Evolutionary conservation across 2,888 invertebrate species (phyloP), one percentile per base, ranked within the genome.

Genomic region (Pyrgus malvae): DNA sequence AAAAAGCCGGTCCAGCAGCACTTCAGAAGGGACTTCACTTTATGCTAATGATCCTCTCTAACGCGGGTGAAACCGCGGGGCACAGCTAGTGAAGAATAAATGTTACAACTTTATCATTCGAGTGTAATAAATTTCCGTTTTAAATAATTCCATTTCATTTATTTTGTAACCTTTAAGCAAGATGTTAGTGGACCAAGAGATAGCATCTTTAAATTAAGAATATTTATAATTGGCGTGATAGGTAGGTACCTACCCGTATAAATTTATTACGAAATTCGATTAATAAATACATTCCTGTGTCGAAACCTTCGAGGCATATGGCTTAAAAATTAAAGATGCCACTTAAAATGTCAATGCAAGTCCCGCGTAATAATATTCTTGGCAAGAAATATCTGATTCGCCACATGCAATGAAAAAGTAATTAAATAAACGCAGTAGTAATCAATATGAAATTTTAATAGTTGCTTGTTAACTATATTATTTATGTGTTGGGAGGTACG

Each of bases 151-250:
- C 3, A 42, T 50, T 50, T 17, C 33, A 50, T 33, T 42, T 50
- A 50, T 42, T 50, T 50, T 50, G 25, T 50, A 35, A 50, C 50
- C 50, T 50, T 50, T 50, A 40, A 17, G 21, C 19, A 49, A 49
- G 49, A 49, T 31, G 48, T 49, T 31, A 40, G 33, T 25, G 33
- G n/a, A 16, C 12, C 8, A 14, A 25, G 23, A 31, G 50, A 50
- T 50, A 35, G 16, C 25, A 50, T 50, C 50, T 50, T 49, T 42
- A 42, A 50, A 42, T 50, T 50, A 42, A 50, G 35, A 42, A 42
- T 25, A 42, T 42, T 42, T 50, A 50, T 50, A 42, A 50, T 50
- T 42, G 50, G 42, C 42, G 42, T 11, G 33, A 50, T 42, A 42
- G 12, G 17, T 35, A 40, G n/a, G n/a, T n/a, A n/a, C n/a, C n/a